Conservation (phyloP, 2,888 invertebrate genomes). For the Dilophus febrilis region DNA sequence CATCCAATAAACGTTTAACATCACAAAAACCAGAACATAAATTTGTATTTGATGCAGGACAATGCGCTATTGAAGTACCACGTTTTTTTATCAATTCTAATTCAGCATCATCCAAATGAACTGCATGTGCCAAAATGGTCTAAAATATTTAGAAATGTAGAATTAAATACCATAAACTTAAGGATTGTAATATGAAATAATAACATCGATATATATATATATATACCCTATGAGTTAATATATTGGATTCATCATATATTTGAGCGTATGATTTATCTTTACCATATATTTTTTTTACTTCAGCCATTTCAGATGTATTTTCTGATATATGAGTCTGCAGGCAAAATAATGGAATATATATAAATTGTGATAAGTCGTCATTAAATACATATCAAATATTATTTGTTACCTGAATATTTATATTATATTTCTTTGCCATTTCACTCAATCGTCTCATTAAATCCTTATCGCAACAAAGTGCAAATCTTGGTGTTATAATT, state of each 20-base stretch:
- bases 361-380: too few relatives aligned
- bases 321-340: conserved; percentile 76
- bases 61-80: conserved; percentile 61
- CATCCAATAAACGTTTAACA: conserved; percentile 42
- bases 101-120: conserved; percentile 56
- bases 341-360: too few relatives aligned
- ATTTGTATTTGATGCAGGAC: conserved; percentile 71
- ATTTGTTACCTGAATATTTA: conserved; percentile 60
- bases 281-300: conserved; percentile 40
- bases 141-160: conserved; percentile 18
- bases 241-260: conserved; percentile 55
- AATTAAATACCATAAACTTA: conserved; percentile 6
- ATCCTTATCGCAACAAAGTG: conserved; percentile 55
- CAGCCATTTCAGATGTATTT: conserved; percentile 51
- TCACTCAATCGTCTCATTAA: conserved; percentile 48
- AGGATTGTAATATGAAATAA: conserved; percentile 3
- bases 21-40: conserved; percentile 70
- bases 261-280: conserved; percentile 49
- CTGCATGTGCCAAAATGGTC: conserved; percentile 67
- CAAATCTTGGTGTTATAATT: conserved; percentile 73
- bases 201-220: neutral
- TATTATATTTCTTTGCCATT: conserved; percentile 45
- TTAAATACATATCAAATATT: too few relatives aligned
- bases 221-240: conserved; percentile 56
- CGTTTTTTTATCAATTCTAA: conserved; percentile 39